A percentile compares a stretch with the other conserved stretches of the same genome.
These are phyloP conservation scores for Phortica variegata DNA, from an alignment of 1,140 invertebrate species.

Conservation along the genomic window DNA sequence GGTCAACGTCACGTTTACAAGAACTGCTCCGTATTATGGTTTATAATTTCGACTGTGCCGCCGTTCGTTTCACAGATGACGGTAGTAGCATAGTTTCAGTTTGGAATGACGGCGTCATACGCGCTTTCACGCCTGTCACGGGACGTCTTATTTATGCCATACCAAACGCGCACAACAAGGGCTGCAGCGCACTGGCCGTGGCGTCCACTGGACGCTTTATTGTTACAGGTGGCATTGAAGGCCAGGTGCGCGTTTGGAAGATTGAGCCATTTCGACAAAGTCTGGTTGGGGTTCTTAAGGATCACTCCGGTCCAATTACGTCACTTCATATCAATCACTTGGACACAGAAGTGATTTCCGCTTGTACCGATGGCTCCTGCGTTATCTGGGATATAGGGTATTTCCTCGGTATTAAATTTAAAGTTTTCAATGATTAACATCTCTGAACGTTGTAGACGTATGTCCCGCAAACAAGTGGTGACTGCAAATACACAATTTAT, in stretches of 20 bases:
- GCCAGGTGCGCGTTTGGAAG: constrained; percentile 76
- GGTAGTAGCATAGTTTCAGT: constrained; percentile 76
- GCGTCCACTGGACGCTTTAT: constrained; percentile 71
- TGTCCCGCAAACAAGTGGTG: constrained; percentile 74
- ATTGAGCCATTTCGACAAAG: constrained; percentile 66
- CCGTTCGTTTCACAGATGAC: constrained; percentile 73
- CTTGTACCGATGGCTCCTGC: constrained; percentile 85
- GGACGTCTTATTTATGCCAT: constrained; percentile 79
- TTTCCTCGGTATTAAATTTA: background rate
- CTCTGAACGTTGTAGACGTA: constrained; percentile 58
- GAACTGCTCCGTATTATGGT: constrained; percentile 82
- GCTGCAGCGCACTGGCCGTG: constrained; percentile 62
- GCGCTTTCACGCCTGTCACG: constrained; percentile 80
- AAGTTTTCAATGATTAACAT: background rate
- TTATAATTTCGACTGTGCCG: constrained; percentile 81
- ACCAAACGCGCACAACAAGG: constrained; percentile 83
- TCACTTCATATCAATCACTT: constrained; percentile 74
- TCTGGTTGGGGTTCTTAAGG: constrained; percentile 74
- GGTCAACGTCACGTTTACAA: constrained; percentile 72
- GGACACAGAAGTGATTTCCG: constrained; percentile 79
- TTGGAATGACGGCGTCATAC: constrained; percentile 88
- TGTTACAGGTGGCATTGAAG: constrained; percentile 85
- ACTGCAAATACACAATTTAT: constrained; percentile 89
- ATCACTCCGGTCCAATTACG: constrained; percentile 85
- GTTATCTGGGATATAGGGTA: constrained; percentile 86